phyloP scores from a whole-genome alignment of 2,113 vertebrate genomes.

The Prunella fulvescens region DNA sequence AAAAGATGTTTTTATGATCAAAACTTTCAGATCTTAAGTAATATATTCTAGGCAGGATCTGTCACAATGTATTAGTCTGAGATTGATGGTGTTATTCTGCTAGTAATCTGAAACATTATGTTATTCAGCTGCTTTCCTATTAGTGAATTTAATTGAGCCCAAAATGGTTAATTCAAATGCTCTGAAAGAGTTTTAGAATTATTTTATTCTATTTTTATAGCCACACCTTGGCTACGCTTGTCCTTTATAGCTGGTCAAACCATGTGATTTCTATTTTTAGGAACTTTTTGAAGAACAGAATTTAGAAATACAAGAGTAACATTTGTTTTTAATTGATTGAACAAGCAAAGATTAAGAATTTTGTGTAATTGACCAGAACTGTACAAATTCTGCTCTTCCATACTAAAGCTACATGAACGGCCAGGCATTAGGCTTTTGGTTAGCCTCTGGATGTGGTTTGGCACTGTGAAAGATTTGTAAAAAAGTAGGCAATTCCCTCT shows the following conservation, averaged over 20 bases:
- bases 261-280: not conserved
- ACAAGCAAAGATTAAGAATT: not conserved
- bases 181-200: not conserved
- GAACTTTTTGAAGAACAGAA: not conserved
- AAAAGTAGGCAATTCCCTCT: not conserved
- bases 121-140: not conserved
- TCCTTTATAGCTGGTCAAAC: not conserved
- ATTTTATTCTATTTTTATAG: not conserved
- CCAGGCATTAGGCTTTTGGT: not conserved
- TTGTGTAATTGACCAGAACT: not conserved
- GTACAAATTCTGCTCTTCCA: not conserved
- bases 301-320: not conserved
- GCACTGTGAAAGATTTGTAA: not conserved
- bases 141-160: slow-evolving; percentile 1
- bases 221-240: not conserved
- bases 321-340: not conserved
- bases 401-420: not conserved
- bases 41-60: not conserved
- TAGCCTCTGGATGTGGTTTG: not conserved
- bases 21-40: not conserved
- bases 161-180: not conserved
- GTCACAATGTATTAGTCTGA: not conserved
- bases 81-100: not conserved
- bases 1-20: not conserved
- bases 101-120: not conserved